A percentile compares a stretch with the other conserved stretches of the same genome.
phyloP scores from a whole-genome alignment of 1,140 invertebrate genomes.

The Orchestia grillus region DNA sequence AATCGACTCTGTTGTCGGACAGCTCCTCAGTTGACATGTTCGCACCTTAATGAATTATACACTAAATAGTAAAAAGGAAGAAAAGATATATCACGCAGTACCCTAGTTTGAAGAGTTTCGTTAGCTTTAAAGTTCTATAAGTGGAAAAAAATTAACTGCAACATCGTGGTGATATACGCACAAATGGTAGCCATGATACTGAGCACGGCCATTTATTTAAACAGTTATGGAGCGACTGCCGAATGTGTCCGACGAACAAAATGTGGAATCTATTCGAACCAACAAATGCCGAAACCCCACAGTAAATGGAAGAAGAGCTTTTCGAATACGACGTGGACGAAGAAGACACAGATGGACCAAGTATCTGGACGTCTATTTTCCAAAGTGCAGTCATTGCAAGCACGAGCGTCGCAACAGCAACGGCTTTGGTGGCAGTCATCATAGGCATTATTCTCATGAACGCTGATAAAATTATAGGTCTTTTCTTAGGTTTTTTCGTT shows the following conservation, averaged over 20 bases:
- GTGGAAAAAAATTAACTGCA: not conserved
- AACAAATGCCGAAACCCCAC: not conserved
- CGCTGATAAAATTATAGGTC: not conserved
- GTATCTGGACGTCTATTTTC: not conserved
- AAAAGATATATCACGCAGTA: no score
- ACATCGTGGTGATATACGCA: not conserved
- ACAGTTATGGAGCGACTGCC: not conserved
- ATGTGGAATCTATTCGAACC: conserved; percentile 9
- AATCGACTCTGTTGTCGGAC: no score
- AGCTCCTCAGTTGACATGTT: no score
- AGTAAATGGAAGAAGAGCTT: not conserved
- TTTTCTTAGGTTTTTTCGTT: not conserved
- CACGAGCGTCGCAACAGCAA: conserved; percentile 16
- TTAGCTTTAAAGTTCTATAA: no score
- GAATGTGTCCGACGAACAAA: not conserved
- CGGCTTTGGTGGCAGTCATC: not conserved
- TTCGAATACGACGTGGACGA: not conserved
- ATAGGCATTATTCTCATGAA: not conserved
- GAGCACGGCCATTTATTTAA: not conserved
- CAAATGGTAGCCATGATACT: not conserved
- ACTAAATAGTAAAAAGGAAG: no score
- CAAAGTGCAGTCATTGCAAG: not conserved
- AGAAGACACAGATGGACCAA: not conserved
- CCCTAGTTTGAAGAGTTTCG: no score
- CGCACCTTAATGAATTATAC: no score